Evolutionary conservation across 2,113 vertebrate species (phyloP).

Genomic region (Pangasianodon hypophthalmus): DNA sequence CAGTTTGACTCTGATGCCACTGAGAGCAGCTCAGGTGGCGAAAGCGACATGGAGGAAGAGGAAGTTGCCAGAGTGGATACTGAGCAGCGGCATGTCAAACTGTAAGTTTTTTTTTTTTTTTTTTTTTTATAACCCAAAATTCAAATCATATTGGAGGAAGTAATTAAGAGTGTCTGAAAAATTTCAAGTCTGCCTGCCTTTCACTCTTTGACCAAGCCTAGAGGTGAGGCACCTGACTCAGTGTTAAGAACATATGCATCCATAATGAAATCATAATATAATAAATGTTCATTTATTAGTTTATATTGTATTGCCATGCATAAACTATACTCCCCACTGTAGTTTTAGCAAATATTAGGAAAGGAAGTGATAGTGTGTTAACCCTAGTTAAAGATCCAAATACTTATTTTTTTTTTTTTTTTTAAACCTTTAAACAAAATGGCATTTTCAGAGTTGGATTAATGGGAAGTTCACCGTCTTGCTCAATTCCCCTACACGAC

Average conservation of each 20-base stretch:
- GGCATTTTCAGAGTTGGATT: not conserved
- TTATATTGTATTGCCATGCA: not conserved
- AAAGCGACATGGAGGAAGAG: slow-evolving; percentile 94
- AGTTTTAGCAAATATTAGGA: not conserved
- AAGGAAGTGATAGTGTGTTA: not conserved
- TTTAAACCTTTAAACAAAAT: not conserved
- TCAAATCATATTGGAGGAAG: not conserved
- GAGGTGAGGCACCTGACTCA: not conserved
- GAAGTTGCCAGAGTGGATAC: slow-evolving; percentile 87
- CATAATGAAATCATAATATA: not conserved
- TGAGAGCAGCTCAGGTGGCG: slow-evolving; percentile 96
- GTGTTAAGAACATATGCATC: not conserved
- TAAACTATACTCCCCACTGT: not conserved
- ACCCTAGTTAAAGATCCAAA: not conserved
- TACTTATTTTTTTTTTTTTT: too few species aligned
- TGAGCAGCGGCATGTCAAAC: slow-evolving; percentile 86
- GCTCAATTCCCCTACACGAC: too few species aligned
- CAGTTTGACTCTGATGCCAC: slow-evolving; percentile 97
- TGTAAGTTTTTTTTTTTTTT: slow-evolving; percentile 80
- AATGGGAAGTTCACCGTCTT: not conserved
- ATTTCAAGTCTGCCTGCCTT: not conserved
- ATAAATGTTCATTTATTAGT: not conserved
- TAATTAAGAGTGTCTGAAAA: not conserved
- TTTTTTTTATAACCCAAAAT: not conserved
- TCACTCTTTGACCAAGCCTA: not conserved